A percentile compares a stretch with the other conserved stretches of the same genome.
Conservation (phyloP, 1,140 invertebrate species). For the Sycophaga agraensis region DNA sequence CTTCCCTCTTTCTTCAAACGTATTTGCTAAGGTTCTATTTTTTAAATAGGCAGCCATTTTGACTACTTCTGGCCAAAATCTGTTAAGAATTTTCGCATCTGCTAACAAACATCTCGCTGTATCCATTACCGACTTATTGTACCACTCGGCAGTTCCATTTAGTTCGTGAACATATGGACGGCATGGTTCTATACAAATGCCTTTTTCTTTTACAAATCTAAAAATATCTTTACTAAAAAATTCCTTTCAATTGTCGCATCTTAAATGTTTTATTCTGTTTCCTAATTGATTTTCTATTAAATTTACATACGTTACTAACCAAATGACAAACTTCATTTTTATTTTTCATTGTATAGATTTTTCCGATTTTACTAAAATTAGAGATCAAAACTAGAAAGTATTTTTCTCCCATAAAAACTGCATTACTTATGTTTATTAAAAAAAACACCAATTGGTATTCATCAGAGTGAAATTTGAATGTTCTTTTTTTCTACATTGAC, state of each 20-base stretch:
- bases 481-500: not conserved
- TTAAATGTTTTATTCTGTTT: not conserved
- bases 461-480: not conserved
- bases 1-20: no score
- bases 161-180: constrained; percentile 31
- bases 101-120: no score
- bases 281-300: not conserved
- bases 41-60: no score
- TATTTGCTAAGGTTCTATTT: no score
- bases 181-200: constrained; percentile 24
- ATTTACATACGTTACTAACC: not conserved
- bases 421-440: not conserved
- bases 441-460: not conserved
- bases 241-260: constrained; percentile 28
- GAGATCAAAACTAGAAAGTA: no score
- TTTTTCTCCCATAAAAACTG: no score
- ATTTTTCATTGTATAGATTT: no score
- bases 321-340: no score
- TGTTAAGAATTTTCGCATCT: no score
- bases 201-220: constrained; percentile 25
- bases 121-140: no score
- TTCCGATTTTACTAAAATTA: no score
- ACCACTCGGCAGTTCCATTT: constrained; percentile 28
- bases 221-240: constrained; percentile 29
- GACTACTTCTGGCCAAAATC: no score